phyloP scores from a whole-genome alignment of 2,113 vertebrate species.

The Hyperoodon ampullatus region DNA sequence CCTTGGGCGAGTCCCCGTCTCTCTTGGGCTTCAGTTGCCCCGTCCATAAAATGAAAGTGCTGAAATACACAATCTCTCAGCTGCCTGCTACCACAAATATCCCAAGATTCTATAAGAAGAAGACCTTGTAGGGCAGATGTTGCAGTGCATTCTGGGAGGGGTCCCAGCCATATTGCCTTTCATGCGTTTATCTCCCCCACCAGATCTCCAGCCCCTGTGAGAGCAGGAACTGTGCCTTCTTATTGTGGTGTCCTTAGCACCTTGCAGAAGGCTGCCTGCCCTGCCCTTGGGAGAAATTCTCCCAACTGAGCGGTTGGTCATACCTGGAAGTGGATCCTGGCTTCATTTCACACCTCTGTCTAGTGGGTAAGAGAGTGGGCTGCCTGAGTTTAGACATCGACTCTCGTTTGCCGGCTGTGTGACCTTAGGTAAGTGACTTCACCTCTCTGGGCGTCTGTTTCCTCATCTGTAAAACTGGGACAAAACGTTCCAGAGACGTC shows the following conservation, averaged over 20 bases:
- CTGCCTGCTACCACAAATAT: too few species aligned
- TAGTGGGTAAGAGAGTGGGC: not conserved
- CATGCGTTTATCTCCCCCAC: not conserved
- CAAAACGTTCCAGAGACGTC: not conserved
- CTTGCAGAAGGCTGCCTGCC: not conserved
- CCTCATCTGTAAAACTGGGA: not conserved
- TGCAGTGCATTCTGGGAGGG: not conserved
- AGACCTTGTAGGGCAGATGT: not conserved
- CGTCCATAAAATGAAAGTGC: not conserved
- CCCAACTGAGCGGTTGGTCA: not conserved
- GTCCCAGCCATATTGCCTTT: not conserved
- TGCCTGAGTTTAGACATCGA: not conserved
- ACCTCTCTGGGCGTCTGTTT: conserved; percentile 25
- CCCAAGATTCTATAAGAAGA: not conserved
- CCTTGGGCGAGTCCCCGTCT: not conserved
- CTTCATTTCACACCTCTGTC: not conserved
- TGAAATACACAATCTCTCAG: not conserved
- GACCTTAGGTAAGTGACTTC: not conserved
- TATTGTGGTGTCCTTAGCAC: not conserved
- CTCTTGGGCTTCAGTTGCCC: not conserved
- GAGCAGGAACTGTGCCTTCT: not conserved
- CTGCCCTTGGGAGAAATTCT: not conserved
- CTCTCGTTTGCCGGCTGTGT: not conserved
- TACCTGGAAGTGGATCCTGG: not conserved
- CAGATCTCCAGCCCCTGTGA: not conserved